A percentile compares a stretch with the other conserved stretches of the same genome.
These are phyloP conservation scores for Gymnobelideus leadbeateri DNA, from an alignment of 2,113 vertebrate genomes.

Conservation along the genomic window DNA sequence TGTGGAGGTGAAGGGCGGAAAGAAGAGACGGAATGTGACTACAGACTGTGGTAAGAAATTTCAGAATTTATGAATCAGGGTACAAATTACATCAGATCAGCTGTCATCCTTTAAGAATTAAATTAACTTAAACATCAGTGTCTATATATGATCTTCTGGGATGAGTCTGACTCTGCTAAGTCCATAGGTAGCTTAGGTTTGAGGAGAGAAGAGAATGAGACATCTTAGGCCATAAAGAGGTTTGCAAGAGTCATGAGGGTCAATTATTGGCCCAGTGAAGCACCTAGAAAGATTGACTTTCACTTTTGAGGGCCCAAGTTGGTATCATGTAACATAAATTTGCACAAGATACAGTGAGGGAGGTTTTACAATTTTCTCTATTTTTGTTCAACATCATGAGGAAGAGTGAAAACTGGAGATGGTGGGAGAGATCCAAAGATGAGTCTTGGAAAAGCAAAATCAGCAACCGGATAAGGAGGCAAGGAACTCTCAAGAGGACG, in stretches of 20 bases:
- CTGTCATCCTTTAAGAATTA: not conserved
- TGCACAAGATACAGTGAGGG: not conserved
- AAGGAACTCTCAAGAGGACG: not conserved
- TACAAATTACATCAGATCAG: not conserved
- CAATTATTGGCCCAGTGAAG: not conserved
- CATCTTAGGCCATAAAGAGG: not conserved
- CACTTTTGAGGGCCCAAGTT: not conserved
- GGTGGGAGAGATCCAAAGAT: not conserved
- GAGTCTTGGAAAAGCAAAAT: not conserved
- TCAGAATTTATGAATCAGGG: conserved; percentile 2
- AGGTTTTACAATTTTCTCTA: not conserved
- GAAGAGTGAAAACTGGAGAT: not conserved
- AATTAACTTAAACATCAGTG: not conserved
- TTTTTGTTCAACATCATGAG: not conserved
- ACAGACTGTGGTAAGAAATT: not conserved
- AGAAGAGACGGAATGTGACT: not conserved
- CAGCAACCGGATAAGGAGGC: not conserved
- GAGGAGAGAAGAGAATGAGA: not conserved
- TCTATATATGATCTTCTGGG: not conserved
- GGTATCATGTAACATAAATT: not conserved
- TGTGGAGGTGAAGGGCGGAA: not conserved
- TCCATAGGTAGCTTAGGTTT: not conserved
- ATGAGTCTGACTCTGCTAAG: not conserved
- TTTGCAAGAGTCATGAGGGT: not conserved
- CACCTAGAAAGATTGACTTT: not conserved